Evolutionary conservation across 2,888 invertebrate species (phyloP), one percentile per base, ranked within the genome.

Genomic region (Troides helena): DNA sequence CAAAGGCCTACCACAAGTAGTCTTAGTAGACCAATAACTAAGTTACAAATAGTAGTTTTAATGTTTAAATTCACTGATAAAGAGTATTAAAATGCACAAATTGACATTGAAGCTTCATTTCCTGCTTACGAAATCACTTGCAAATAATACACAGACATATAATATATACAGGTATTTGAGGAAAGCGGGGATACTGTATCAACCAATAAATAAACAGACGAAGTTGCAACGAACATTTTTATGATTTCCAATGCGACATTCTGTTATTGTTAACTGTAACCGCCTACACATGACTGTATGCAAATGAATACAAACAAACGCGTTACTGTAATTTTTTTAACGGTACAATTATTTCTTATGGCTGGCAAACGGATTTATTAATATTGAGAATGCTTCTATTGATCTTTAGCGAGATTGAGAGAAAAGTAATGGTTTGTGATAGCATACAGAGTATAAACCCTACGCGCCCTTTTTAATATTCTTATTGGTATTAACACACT

Each of bases 141-240:
- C 18, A 53, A 53, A 53, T 53, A 53, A 53, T 21, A 21, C 21
- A 21, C 21, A 21, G 21, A 21, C 21, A 21, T 21, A 21, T 21
- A 21, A 5, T 18, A 53, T 6, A n/a, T 53, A 53, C 53, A 53
- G 53, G 8, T 12, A 18, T 53, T 53, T 8, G 53, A 53, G 53
- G 53, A 4, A n/a, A 53, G 53, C 6, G 53, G 18, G n/a, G 53
- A 53, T 8, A 53, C n/a, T 0, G 53, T 53, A 53, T 53, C 53
- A 53, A 18, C 53, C 53, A 58, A 23, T 58, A 58, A 58, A 58
- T 23, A 58, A 58, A 21, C 57, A 23, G 57, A 58, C 23, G 14
- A 58, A 58, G 57, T 23, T 58, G 23, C 57, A 58, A 58, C 21
- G 57, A 58, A 58, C 57, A 58, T 58, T 58, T 58, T 58, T 53